Base-by-base conservation (phyloP, 2,113 vertebrate species). In the Pachyramphus minor region DNA sequence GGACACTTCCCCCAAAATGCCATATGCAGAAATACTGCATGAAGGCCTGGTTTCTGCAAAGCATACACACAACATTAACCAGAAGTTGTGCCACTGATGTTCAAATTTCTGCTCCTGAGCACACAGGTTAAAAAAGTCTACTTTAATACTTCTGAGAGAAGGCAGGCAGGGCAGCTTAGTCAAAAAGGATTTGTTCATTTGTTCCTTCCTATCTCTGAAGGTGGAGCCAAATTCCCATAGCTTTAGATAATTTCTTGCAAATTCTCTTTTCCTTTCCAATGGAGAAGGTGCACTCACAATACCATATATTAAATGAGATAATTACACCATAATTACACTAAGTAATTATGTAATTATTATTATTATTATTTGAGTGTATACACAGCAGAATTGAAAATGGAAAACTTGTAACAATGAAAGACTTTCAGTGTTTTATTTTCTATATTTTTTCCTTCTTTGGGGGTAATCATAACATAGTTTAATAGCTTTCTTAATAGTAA, bases 201-300 rank as follows among this genome's bases (percentile, higher is more conserved):
- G n/a, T 75, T 90, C 83, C 88, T 83, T 64, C 58, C 67, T 13
- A 44, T 52, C 60, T 94, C 93, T 92, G 85, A 94, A 93, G 95
- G 90, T 94, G 96, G 93, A 95, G 93, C 92, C 79, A 96, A 88
- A 90, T 18, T 28, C 52, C 39, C 37, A 59, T 0, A 75, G 24
- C 37, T 44, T 86, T 49, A 64, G 33, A 84, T 8, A 0, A 0
- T 13, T 53, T 64, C 47, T 63, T 88, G 31, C 19, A 47, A 77
- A 79, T 62, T 79, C 45, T 27, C 19, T 49, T 31, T 44, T 52
- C 87, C 62, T 24, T 87, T 79, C 56, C 5, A 0, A 6, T 1
- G 5, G 12, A 79, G n/a, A 33, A 64, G 5, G 10, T 31, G 9
- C 39, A 78, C 39, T 56, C 12, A 12, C 18, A 74, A 9, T 6